phyloP scores from a whole-genome alignment of 2,113 vertebrate species.

The Setophaga kirtlandii region DNA sequence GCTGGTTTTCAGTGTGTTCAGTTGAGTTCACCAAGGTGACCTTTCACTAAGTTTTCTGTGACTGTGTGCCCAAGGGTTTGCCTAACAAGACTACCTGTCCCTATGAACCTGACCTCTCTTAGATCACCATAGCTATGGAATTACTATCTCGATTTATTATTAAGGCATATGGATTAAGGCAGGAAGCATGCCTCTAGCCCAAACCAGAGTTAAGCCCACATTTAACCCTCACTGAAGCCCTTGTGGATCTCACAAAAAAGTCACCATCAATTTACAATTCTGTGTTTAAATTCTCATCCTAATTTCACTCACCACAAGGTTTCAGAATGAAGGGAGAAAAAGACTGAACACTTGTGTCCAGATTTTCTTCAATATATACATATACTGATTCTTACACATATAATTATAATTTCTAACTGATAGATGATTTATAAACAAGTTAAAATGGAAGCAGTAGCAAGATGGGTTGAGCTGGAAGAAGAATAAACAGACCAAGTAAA shows the following conservation, averaged over 20 bases:
- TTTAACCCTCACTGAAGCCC: neutral
- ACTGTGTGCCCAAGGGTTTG: neutral
- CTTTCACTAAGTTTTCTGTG: neutral
- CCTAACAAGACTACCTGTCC: neutral
- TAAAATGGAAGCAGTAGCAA: neutral
- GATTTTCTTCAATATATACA: neutral
- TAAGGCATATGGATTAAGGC: neutral
- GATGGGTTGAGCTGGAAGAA: neutral
- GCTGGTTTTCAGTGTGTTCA: neutral
- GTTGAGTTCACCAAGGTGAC: neutral
- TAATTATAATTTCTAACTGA: neutral
- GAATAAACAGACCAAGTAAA: neutral
- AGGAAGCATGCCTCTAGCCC: neutral
- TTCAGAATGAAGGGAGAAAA: neutral
- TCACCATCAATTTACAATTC: neutral
- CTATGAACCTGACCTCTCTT: fast-evolving
- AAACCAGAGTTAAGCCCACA: neutral
- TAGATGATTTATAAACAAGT: neutral
- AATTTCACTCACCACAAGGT: neutral
- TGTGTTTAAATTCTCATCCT: neutral
- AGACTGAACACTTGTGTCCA: neutral
- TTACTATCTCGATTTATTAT: neutral
- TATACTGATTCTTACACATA: neutral
- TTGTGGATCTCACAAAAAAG: neutral
- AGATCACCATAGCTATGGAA: neutral